Evolutionary conservation across 1,140 invertebrate genomes (phyloP), one percentile per base, ranked within the genome.

Genomic region (Aphelinus atriplicis): DNA sequence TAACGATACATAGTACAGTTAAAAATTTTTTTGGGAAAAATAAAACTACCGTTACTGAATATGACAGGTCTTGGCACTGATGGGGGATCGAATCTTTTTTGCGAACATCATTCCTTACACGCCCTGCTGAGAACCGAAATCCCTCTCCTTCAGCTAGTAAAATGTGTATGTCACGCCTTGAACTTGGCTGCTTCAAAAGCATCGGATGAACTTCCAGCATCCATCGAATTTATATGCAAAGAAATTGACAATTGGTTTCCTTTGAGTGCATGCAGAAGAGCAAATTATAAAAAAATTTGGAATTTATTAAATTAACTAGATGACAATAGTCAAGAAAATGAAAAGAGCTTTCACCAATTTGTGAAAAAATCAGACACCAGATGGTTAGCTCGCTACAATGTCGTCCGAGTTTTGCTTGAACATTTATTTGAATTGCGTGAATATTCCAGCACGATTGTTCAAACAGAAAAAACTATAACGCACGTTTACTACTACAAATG

Each of bases 191-290:
- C 78, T 43, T 80, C 78, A 1, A 77, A 77, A 50, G 81, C 81
- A 2, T 48, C 77, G 3, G 69, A 80, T 42, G 77, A 72, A 47
- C 50, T 82, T 45, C 81, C 80, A 46, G 79, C 80, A 0, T 67
- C 60, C 58, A 58, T 80, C 1, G 79, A 81, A 60, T 82, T 78
- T 77, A 58, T 80, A 5, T 75, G 75, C 7, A 53, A 60, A 48
- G 78, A 81, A 78, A 75, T 79, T 43, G 78, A 65, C 51, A 79
- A 78, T 63, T 81, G 79, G 81, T 82, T 81, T 55, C 51, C 57
- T 7, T 7, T 79, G 77, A 48, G 58, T 79, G 7, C 51, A 4
- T 9, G 4, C 51, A 4, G 51, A 53, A 53, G 9, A 53, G 51
- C 9, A 53, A 53, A 53, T 53, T 53, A 53, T 53, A 53, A 53